These are phyloP conservation scores for Parascotia fuliginaria DNA, from an alignment of 2,888 invertebrate species.

Conservation along the genomic window DNA sequence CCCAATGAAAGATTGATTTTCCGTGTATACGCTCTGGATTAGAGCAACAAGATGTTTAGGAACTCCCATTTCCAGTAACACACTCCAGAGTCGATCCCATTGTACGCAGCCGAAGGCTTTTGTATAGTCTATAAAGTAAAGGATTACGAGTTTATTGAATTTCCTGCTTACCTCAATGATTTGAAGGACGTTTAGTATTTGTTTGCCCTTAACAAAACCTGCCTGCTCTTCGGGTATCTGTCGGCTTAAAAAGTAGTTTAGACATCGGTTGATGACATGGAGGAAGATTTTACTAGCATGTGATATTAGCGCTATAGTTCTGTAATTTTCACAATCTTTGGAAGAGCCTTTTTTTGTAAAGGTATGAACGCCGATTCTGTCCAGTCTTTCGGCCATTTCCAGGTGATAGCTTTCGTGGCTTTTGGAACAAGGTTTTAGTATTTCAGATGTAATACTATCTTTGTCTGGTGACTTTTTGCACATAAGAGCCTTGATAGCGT, in stretches of 20 bases:
- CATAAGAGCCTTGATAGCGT: background rate
- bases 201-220: constrained; percentile 23
- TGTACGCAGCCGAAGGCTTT: constrained; percentile 22
- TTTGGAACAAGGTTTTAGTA: background rate
- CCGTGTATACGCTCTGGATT: background rate
- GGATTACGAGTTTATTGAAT: constrained; percentile 10
- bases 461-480: background rate
- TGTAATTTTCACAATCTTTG: background rate
- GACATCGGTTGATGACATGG: constrained; percentile 9
- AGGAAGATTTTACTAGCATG: constrained; percentile 14
- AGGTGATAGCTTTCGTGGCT: background rate
- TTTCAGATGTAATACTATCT: background rate
- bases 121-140: constrained; percentile 2
- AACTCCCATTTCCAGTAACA: constrained; percentile 14
- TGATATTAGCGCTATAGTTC: background rate
- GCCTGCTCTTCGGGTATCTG: constrained; percentile 28
- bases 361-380: background rate
- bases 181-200: constrained; percentile 16
- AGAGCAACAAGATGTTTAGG: constrained; percentile 13
- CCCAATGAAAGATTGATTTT: too few relatives aligned
- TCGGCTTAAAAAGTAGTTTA: background rate
- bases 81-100: constrained; percentile 14
- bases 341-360: background rate
- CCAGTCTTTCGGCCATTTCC: background rate
- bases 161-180: constrained; percentile 19